Evolutionary conservation across 2,797 vertebrate genomes (phyloP).

Genomic region (Leptatherina wallacei): DNA sequence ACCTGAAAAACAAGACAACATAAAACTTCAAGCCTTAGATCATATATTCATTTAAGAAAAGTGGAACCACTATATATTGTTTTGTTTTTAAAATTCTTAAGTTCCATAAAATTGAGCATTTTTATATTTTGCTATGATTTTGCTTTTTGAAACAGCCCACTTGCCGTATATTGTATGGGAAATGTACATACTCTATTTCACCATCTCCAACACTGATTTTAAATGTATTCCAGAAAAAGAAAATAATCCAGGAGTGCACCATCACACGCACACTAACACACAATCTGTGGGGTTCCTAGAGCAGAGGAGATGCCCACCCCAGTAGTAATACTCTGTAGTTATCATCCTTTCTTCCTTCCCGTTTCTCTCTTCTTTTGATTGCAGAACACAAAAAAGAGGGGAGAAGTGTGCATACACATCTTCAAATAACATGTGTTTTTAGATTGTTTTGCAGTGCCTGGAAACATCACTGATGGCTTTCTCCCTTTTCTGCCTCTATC

Average conservation of each 20-base stretch:
- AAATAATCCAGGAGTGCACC: slow-evolving; percentile 7
- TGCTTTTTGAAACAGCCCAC: slow-evolving; percentile 1
- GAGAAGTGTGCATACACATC: slow-evolving; percentile 16
- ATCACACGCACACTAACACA: slow-evolving; percentile 2
- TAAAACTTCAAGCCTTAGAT: no score
- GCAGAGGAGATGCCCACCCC: slow-evolving; percentile 41
- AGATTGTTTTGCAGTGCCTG: slow-evolving; percentile 27
- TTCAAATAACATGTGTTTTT: slow-evolving; percentile 12
- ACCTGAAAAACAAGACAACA: no score
- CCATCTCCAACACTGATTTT: neutral
- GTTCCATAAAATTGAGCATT: neutral
- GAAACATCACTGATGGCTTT: slow-evolving; percentile 20
- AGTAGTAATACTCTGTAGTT: slow-evolving; percentile 40
- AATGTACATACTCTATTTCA: slow-evolving; percentile 15
- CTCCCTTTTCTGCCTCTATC: neutral
- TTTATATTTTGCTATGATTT: neutral
- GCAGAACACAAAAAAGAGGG: slow-evolving; percentile 25
- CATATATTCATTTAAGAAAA: no score
- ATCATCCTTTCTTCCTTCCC: slow-evolving; percentile 3
- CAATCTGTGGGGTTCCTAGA: slow-evolving; percentile 13
- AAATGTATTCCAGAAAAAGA: slow-evolving; percentile 20
- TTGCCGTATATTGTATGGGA: neutral
- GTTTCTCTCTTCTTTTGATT: slow-evolving; percentile 36
- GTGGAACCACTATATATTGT: neutral
- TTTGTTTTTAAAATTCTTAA: neutral